These are phyloP conservation scores for Flexamia atlantica DNA, from an alignment of 2,888 invertebrate genomes.

Conservation along the genomic window DNA sequence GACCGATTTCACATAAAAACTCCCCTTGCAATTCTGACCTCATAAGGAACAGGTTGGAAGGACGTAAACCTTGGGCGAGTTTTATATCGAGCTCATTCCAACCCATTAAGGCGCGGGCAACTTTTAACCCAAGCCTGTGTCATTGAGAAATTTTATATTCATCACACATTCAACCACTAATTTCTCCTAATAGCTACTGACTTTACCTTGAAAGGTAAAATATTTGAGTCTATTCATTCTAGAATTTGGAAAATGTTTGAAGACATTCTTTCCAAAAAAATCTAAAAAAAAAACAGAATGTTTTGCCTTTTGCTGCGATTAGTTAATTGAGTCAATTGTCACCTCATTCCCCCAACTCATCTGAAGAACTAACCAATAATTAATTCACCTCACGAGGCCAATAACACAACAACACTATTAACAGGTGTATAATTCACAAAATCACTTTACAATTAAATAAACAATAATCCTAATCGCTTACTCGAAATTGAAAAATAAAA, in stretches of 20 bases:
- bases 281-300: too few species aligned
- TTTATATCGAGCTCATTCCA: not conserved
- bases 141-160: not conserved
- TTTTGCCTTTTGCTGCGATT: too few species aligned
- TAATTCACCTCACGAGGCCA: not conserved
- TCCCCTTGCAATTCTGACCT: slow-evolving; percentile 7
- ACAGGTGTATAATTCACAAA: slow-evolving; percentile 53
- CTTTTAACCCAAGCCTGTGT: not conserved
- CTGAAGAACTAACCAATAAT: too few species aligned
- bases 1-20: too few species aligned
- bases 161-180: too few species aligned
- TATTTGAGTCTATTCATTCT: too few species aligned
- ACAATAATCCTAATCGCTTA: slow-evolving; percentile 50
- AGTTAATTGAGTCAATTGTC: too few species aligned
- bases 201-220: too few species aligned
- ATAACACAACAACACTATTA: slow-evolving; percentile 40
- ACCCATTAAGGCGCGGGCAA: not conserved
- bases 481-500: slow-evolving; percentile 39
- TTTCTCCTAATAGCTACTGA: too few species aligned
- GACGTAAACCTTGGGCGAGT: slow-evolving; percentile 21
- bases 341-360: too few species aligned
- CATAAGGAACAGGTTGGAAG: not conserved
- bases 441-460: slow-evolving; percentile 55
- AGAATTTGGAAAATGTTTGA: too few species aligned
- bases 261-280: too few species aligned